phyloP scores from a whole-genome alignment of 2,888 invertebrate species.

The Lomographa bimaculata region DNA sequence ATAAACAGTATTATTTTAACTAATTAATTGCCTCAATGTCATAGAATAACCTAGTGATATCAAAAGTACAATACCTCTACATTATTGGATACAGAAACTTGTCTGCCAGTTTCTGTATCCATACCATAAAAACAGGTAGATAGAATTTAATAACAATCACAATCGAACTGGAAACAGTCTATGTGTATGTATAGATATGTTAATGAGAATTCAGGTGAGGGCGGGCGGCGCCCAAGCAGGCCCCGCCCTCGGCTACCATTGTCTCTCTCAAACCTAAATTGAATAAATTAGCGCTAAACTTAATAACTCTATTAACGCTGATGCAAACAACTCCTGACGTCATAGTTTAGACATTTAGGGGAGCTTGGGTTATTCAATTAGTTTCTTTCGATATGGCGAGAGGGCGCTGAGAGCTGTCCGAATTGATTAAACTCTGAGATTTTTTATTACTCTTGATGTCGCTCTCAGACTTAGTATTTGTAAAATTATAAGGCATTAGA shows the following conservation, averaged over 20 bases:
- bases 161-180: slow-evolving; percentile 17
- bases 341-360: slow-evolving; percentile 63
- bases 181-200: slow-evolving; percentile 35
- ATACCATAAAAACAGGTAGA: too few relatives aligned
- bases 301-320: slow-evolving; percentile 78
- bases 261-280: slow-evolving; percentile 67
- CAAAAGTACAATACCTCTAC: too few relatives aligned
- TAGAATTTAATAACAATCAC: background rate
- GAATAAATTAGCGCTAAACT: slow-evolving; percentile 81
- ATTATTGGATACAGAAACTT: too few relatives aligned
- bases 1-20: too few relatives aligned
- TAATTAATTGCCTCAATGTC: too few relatives aligned
- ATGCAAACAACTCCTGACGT: slow-evolving; percentile 74
- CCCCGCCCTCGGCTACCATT: slow-evolving; percentile 72
- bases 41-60: too few relatives aligned
- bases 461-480: too few relatives aligned
- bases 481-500: too few relatives aligned
- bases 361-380: slow-evolving; percentile 70
- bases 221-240: slow-evolving; percentile 56
- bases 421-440: slow-evolving; percentile 12
- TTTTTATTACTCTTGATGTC: too few relatives aligned
- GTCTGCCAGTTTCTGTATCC: too few relatives aligned
- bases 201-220: slow-evolving; percentile 68
- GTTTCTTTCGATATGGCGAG: slow-evolving; percentile 50
- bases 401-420: slow-evolving; percentile 56